Base-by-base conservation (phyloP, 2,797 vertebrate species). In the Phoeniculus purpureus region DNA sequence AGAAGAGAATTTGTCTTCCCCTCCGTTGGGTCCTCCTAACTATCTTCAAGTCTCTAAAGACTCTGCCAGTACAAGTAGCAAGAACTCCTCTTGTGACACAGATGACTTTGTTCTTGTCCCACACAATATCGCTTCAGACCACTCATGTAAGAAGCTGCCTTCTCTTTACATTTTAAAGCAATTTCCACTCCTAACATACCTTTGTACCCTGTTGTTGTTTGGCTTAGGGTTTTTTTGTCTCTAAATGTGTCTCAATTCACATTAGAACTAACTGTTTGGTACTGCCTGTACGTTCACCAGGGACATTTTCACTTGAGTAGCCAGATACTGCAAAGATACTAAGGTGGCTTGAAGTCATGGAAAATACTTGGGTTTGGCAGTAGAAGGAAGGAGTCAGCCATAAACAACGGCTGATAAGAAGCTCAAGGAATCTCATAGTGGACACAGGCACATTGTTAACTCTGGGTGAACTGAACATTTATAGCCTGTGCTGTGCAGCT, bases 21-120 rank as follows among this genome's bases (percentile, higher is more conserved):
- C 99, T 80, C 99, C 99, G 1, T 90, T 99, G 76, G 99, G 98
- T 62, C 98, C 98, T 76, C 99, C 99, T 45, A 99, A 98, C 97
- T 99, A 98, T 92, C 98, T 99, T 86, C 99, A 99, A 96, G 98
- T 99, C 90, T 99, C 99, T 94, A 99, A 99, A 96, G 99, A 99
- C 92, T 99, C 99, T 40, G 98, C 98, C 75, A 99, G 99, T 96
- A 98, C 98, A 95, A 99, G 99, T 96, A 99, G 99, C 96, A 99
- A 99, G 98, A 99, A 98, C 97, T 99, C 99, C 8, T 99, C 99
- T 67, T 98, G 98, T 73, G 99, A 99, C 97, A 99, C 98, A 5
- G 99, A 99, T 37, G 99, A 99, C 96, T 99, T 99, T 95, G 99
- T 99, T 91, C 98, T 99, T 95, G 99, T 99, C 87, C 99, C 99